phyloP scores from a whole-genome alignment of 2,888 invertebrate species.

The Andrena trimmerana region DNA sequence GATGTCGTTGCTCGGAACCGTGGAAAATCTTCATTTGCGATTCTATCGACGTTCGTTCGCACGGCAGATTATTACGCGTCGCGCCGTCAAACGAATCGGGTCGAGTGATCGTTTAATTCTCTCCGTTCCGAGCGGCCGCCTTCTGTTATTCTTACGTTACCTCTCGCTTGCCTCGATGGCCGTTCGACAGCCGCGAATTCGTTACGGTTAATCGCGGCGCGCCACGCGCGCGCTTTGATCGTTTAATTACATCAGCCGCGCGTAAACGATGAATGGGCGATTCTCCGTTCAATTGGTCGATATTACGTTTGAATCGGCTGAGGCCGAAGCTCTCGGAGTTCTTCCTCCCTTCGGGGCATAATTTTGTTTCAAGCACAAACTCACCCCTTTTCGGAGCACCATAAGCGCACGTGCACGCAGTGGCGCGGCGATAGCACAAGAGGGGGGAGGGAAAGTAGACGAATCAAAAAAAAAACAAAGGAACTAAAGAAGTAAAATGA shows the following conservation, averaged over 20 bases:
- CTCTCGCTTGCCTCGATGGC: no score
- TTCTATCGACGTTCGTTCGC: background rate
- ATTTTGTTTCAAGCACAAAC: slow-evolving; percentile 56
- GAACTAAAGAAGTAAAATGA: background rate
- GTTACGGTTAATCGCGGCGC: background rate
- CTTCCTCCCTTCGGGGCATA: slow-evolving; percentile 49
- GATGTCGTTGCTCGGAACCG: background rate
- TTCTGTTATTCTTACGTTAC: background rate
- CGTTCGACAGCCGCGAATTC: background rate
- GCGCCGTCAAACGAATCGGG: slow-evolving; percentile 8
- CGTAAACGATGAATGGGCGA: slow-evolving; percentile 15
- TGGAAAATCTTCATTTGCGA: background rate
- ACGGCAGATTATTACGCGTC: background rate
- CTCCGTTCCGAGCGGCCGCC: background rate
- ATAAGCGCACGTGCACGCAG: slow-evolving; percentile 80
- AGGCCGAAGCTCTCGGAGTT: slow-evolving; percentile 45
- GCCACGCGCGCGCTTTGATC: background rate
- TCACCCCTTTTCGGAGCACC: slow-evolving; percentile 59
- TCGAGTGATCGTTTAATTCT: slow-evolving; percentile 10
- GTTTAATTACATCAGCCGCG: background rate
- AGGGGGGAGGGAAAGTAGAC: slow-evolving; percentile 55
- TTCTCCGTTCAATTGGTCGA: slow-evolving; percentile 65
- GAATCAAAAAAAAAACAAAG: background rate
- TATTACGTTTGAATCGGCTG: slow-evolving; percentile 65
- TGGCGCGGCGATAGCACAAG: slow-evolving; percentile 82